Evolutionary conservation across 1,140 invertebrate species (phyloP).

Genomic region (Holcopasites calliopsidis): DNA sequence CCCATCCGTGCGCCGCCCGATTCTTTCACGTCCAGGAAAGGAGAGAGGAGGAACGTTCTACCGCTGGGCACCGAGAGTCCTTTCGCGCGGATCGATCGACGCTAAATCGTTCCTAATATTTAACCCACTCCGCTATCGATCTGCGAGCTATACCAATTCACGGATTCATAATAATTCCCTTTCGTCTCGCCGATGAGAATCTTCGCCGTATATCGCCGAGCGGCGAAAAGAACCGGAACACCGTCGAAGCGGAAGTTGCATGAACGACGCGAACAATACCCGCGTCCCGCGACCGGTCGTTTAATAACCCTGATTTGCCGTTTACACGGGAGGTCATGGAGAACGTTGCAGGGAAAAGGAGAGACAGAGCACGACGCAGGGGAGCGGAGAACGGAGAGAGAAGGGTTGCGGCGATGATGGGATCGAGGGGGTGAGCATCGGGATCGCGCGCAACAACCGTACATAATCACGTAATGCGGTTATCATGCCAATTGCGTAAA

Average conservation of each 20-base stretch:
- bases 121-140: no score
- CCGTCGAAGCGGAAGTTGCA: conserved; percentile 61
- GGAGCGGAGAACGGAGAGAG: conserved; percentile 27
- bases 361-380: conserved; percentile 6
- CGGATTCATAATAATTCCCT: no score
- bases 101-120: no score
- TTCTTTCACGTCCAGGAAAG: background rate
- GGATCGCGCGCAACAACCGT: conserved; percentile 74
- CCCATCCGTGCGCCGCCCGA: background rate
- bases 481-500: conserved; percentile 79
- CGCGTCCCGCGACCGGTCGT: conserved; percentile 57
- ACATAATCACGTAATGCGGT: conserved; percentile 77
- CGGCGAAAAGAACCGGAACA: conserved; percentile 46
- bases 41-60: background rate
- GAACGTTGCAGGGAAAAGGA: conserved; percentile 27
- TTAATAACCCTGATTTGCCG: conserved; percentile 71
- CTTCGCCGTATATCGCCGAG: background rate
- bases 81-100: no score
- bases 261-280: conserved; percentile 53
- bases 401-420: conserved; percentile 56
- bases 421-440: conserved; percentile 65
- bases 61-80: background rate
- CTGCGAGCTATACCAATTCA: no score
- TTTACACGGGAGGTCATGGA: conserved; percentile 65
- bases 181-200: no score